Percentiles rank a stretch among this genome's conserved stretches.
phyloP scores from a whole-genome alignment of 2,113 vertebrate species.

The Scolopax mira region DNA sequence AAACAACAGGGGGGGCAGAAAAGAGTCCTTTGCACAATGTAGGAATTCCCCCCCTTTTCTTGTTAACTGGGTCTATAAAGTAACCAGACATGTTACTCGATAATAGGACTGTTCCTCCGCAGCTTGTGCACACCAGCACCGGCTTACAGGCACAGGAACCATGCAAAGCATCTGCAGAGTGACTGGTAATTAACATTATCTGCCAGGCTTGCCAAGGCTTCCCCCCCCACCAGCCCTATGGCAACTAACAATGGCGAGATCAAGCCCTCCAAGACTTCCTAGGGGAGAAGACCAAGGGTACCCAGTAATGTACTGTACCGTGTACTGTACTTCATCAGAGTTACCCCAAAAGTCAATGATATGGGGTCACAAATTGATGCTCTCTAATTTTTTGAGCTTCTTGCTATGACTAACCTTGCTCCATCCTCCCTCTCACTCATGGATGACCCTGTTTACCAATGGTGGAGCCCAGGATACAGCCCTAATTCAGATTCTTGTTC shows the following conservation, averaged over 20 bases:
- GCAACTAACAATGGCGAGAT: background rate
- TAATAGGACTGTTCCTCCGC: background rate
- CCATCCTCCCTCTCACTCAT: background rate
- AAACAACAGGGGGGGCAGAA: slow-evolving; percentile 10
- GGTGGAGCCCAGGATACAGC: background rate
- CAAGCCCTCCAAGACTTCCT: background rate
- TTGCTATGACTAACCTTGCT: background rate
- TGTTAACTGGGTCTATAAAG: slow-evolving; percentile 67
- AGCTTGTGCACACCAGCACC: background rate
- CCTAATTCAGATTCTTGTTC: background rate
- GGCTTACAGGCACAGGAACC: background rate
- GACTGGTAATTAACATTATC: background rate
- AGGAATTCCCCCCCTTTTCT: slow-evolving; percentile 50
- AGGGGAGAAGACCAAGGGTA: background rate
- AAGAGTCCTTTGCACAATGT: slow-evolving; percentile 40
- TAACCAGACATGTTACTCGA: slow-evolving; percentile 56
- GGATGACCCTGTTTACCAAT: background rate
- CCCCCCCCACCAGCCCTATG: fast-evolving
- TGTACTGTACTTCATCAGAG: background rate
- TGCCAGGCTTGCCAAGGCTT: background rate
- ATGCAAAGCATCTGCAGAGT: background rate
- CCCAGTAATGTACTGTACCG: background rate
- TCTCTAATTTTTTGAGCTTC: background rate
- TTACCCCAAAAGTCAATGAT: background rate
- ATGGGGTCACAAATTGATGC: background rate